Conservation (phyloP, 1,140 invertebrate genomes). For the Drosophila arizonae region DNA sequence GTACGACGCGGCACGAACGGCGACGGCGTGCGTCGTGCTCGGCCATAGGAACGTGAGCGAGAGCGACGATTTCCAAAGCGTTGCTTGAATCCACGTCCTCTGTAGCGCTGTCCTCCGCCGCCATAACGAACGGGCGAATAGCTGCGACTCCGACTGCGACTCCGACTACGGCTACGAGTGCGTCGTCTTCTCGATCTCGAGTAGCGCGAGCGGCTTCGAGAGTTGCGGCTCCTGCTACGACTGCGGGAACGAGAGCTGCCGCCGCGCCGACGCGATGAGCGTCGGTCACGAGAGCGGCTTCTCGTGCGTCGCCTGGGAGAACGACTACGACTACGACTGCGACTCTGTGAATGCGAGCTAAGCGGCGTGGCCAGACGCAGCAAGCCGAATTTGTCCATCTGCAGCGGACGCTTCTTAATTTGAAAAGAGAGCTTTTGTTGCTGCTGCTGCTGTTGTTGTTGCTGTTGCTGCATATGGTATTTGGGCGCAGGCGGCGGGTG, state of each 20-base stretch:
- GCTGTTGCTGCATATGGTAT: slow-evolving; percentile 29
- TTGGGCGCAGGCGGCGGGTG: slow-evolving; percentile 38
- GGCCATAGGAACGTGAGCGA: slow-evolving; percentile 55
- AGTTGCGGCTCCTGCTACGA: slow-evolving; percentile 13
- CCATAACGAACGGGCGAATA: slow-evolving; percentile 73
- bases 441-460: slow-evolving; percentile 2
- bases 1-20: slow-evolving; percentile 52
- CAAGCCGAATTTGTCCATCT: slow-evolving; percentile 88
- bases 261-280: slow-evolving; percentile 82
- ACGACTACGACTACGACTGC: slow-evolving; percentile 83
- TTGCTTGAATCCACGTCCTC: slow-evolving; percentile 24
- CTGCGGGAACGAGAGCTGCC: slow-evolving; percentile 51
- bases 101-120: slow-evolving; percentile 17
- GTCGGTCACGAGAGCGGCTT: slow-evolving; percentile 48
- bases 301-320: slow-evolving; percentile 25
- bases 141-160: slow-evolving; percentile 34
- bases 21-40: slow-evolving; percentile 48
- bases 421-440: slow-evolving; percentile 69
- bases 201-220: slow-evolving; percentile 68
- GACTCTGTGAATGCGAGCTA: slow-evolving; percentile 80
- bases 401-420: slow-evolving; percentile 82
- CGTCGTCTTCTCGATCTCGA: slow-evolving; percentile 28
- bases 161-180: slow-evolving; percentile 45
- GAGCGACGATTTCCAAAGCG: slow-evolving; percentile 43
- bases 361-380: slow-evolving; percentile 85